These are phyloP conservation scores for Dolomedes plantarius DNA, from an alignment of 2,888 invertebrate genomes.

Conservation along the genomic window DNA sequence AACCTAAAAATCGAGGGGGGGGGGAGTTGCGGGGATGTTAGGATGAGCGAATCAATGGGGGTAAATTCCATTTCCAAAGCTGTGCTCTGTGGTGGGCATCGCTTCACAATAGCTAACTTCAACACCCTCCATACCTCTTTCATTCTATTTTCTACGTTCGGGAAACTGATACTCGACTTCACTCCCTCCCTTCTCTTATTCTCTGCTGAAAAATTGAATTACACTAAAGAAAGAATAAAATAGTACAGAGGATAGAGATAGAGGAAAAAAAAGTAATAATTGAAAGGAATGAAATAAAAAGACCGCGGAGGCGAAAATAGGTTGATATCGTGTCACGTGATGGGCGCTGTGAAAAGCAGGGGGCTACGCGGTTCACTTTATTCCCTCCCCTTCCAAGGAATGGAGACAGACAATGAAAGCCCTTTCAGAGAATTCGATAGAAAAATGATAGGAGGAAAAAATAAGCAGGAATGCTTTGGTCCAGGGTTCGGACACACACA, in stretches of 20 bases:
- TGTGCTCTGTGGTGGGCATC: constrained; percentile 49
- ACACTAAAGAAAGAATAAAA: constrained; percentile 49
- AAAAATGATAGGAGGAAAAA: constrained; percentile 62
- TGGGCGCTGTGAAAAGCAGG: constrained; percentile 53
- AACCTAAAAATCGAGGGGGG: constrained; percentile 22
- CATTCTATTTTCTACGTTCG: constrained; percentile 40
- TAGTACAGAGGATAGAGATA: constrained; percentile 6
- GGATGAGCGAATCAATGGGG: constrained; percentile 55
- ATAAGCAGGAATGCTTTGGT: constrained; percentile 31
- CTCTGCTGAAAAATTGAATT: constrained; percentile 63
- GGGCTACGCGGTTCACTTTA: constrained; percentile 22
- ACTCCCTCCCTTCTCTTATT: constrained; percentile 42
- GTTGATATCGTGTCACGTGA: constrained; percentile 67
- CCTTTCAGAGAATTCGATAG: constrained; percentile 58
- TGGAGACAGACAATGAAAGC: constrained; percentile 64
- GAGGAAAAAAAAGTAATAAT: constrained; percentile 7
- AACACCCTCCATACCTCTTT: constrained; percentile 47
- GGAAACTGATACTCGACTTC: constrained; percentile 32
- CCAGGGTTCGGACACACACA: constrained; percentile 44
- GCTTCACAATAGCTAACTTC: constrained; percentile 56
- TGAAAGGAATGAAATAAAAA: constrained; percentile 41
- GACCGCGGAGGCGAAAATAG: constrained; percentile 50
- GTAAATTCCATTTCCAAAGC: constrained; percentile 60
- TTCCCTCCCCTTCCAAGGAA: constrained; percentile 37
- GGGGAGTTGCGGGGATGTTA: no score